Conservation (phyloP, 2,888 invertebrate genomes). For the Scrobipalpa costella region DNA sequence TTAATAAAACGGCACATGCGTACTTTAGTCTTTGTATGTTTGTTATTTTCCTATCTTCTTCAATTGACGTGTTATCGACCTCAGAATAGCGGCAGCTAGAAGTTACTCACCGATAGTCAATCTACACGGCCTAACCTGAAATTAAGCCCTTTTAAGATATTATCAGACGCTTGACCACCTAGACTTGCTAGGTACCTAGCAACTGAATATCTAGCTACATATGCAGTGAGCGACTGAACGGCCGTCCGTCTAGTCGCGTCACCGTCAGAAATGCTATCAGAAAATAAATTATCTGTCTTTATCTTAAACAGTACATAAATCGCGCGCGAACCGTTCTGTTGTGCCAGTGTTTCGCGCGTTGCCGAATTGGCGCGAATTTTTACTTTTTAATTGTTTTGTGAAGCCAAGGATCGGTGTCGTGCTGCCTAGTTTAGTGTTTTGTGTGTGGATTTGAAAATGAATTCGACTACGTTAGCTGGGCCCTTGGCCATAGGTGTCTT, state of each 20-base stretch:
- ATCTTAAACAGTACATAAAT: conserved; percentile 10
- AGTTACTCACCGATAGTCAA: not conserved
- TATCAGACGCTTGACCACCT: conserved; percentile 11
- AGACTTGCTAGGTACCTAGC: not conserved
- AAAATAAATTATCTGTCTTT: conserved; percentile 16
- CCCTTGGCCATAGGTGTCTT: not conserved
- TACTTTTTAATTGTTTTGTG: conserved; percentile 1
- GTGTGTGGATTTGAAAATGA: conserved; percentile 7
- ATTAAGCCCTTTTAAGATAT: conserved; percentile 10
- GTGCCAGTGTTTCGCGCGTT: conserved; percentile 14
- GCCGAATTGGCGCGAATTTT: not conserved
- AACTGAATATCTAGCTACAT: conserved; percentile 1
- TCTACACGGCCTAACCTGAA: not conserved
- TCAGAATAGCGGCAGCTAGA: not conserved
- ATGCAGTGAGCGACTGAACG: not conserved
- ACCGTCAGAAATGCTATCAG: not conserved
- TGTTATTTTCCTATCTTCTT: too few species aligned
- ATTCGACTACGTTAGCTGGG: conserved; percentile 9
- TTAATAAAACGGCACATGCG: too few species aligned
- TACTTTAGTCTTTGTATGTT: too few species aligned
- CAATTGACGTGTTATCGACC: too few species aligned
- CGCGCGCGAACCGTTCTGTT: conserved; percentile 15
- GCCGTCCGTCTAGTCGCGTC: conserved; percentile 9
- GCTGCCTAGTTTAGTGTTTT: conserved; percentile 8
- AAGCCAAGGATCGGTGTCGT: not conserved